Conservation (phyloP, 2,888 invertebrate species). For the Cephalotes varians region DNA sequence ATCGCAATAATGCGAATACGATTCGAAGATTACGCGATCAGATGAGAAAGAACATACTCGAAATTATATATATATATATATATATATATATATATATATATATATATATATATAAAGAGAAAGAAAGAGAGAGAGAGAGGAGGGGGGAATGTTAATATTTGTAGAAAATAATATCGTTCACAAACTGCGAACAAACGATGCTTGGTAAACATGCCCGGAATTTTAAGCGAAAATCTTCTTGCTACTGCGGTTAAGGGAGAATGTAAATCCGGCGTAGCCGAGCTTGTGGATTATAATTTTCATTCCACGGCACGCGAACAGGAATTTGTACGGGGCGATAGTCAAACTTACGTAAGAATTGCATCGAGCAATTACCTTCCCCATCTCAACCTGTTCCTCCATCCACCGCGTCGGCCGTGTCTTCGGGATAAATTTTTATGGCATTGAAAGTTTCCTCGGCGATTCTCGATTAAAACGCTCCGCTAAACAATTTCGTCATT, state of each 20-base stretch:
- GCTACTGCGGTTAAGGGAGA: slow-evolving; percentile 67
- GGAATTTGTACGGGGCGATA: slow-evolving; percentile 45
- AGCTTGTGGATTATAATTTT: slow-evolving; percentile 53
- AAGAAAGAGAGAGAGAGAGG: too few relatives aligned
- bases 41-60: not conserved
- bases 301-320: slow-evolving; percentile 30
- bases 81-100: too few relatives aligned
- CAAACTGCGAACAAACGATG: slow-evolving; percentile 49
- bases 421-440: slow-evolving; percentile 49
- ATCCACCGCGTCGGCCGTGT: not conserved
- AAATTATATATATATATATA: not conserved
- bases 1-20: not conserved
- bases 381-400: not conserved
- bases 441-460: slow-evolving; percentile 33
- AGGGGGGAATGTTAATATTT: slow-evolving; percentile 40
- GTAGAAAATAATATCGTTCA: slow-evolving; percentile 52
- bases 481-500: slow-evolving; percentile 41
- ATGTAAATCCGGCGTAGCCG: slow-evolving; percentile 54
- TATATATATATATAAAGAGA: too few relatives aligned
- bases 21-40: slow-evolving; percentile 24
- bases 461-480: slow-evolving; percentile 49
- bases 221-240: slow-evolving; percentile 75
- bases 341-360: slow-evolving; percentile 55
- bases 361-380: slow-evolving; percentile 46
- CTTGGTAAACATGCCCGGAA: slow-evolving; percentile 67